Percentiles rank a stretch among this genome's conserved stretches.
Conservation (phyloP, 2,113 vertebrate species). For the Callospermophilus lateralis region DNA sequence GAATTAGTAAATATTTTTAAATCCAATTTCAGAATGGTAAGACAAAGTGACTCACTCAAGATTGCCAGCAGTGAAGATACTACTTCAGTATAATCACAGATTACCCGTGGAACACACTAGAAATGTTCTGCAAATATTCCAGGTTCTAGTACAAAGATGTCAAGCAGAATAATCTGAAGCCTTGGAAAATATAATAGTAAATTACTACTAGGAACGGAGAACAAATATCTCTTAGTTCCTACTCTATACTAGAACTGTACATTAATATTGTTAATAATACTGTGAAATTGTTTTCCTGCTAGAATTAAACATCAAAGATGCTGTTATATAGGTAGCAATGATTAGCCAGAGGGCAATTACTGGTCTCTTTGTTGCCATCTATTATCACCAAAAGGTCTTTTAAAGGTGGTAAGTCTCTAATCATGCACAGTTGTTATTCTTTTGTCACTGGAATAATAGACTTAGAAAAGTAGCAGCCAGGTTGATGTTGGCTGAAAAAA, state of each 20-base stretch:
- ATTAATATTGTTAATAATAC: background rate
- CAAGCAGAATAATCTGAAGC: background rate
- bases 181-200: background rate
- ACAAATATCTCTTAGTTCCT: background rate
- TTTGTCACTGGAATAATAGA: background rate
- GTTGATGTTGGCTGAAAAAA: slow-evolving; percentile 9
- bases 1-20: slow-evolving; percentile 24
- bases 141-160: slow-evolving; percentile 7
- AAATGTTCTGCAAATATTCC: background rate
- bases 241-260: background rate
- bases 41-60: background rate
- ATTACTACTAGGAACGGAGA: background rate
- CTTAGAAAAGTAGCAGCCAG: slow-evolving; percentile 16
- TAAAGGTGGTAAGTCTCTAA: background rate
- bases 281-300: background rate
- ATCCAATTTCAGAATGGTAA: background rate
- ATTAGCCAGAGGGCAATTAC: background rate
- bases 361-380: background rate
- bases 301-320: background rate
- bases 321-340: background rate
- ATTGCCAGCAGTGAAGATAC: background rate
- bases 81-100: background rate
- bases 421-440: background rate
- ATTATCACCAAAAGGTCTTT: background rate
- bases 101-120: background rate